Percentiles rank a stretch among this genome's conserved stretches.
Evolutionary conservation across 2,888 invertebrate genomes (phyloP).

Genomic region (Mesopsocus fuscifrons): DNA sequence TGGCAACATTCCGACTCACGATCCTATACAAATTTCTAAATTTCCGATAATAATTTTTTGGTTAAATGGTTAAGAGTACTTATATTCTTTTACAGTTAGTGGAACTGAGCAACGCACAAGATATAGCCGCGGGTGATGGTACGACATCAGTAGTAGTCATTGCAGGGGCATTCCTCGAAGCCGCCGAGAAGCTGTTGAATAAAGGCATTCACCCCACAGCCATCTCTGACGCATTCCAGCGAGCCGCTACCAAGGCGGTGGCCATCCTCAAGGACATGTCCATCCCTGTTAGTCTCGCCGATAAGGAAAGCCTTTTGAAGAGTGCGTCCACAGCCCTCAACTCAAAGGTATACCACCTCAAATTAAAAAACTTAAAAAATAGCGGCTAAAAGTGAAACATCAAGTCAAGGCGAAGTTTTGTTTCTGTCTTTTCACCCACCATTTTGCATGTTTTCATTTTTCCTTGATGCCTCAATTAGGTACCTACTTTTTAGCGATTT

Average conservation of each 20-base stretch:
- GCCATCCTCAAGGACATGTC: constrained; percentile 69
- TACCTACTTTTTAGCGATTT: no score
- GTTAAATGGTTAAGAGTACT: no score
- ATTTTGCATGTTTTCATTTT: no score
- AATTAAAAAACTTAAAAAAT: no score
- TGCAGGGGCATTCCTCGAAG: constrained; percentile 89
- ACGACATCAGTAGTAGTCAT: constrained; percentile 97
- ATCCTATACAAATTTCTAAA: no score
- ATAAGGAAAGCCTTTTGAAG: constrained; percentile 73
- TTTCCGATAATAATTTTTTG: no score
- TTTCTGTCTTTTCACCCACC: no score
- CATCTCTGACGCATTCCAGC: constrained; percentile 93
- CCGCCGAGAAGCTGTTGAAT: constrained; percentile 74
- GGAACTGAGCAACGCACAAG: constrained; percentile 94
- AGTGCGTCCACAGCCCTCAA: constrained; percentile 96
- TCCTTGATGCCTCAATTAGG: no score
- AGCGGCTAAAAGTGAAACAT: no score
- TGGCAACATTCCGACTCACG: no score
- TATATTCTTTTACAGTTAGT: constrained; percentile 82
- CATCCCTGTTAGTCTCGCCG: constrained; percentile 63
- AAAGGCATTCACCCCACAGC: constrained; percentile 96
- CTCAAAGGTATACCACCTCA: constrained; percentile 80
- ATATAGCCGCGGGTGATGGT: constrained; percentile 98
- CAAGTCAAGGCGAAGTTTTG: no score
- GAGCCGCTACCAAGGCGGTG: constrained; percentile 55